Conservation (phyloP, 2,888 invertebrate species). For the Diplazon laetatorius region DNA sequence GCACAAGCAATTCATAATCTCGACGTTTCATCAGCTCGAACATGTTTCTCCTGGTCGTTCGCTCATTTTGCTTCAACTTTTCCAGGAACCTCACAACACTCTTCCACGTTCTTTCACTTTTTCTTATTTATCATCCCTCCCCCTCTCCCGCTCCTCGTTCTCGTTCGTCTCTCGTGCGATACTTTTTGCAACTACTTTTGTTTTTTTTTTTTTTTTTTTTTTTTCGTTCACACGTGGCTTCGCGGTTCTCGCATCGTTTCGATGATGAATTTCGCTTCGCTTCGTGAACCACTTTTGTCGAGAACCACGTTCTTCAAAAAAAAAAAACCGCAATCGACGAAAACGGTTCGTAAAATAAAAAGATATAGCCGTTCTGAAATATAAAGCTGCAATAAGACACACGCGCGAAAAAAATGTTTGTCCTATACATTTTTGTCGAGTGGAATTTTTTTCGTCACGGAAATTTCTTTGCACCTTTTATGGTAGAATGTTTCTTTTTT, state of each 20-base stretch:
- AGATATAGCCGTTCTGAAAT: conserved; percentile 42
- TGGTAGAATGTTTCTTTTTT: no score
- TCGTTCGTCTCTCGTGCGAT: conserved; percentile 3
- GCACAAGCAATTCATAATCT: conserved; percentile 74
- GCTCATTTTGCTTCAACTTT: conserved; percentile 56
- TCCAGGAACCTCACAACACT: conserved; percentile 51
- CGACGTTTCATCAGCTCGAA: conserved; percentile 72
- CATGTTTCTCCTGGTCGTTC: conserved; percentile 63
- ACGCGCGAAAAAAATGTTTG: neutral
- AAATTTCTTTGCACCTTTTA: conserved; percentile 19
- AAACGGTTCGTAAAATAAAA: no score
- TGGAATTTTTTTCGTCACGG: conserved; percentile 38
- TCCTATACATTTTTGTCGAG: conserved; percentile 37
- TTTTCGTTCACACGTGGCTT: conserved; percentile 1
- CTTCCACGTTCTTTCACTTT: conserved; percentile 61
- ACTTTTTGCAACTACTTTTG: conserved; percentile 39
- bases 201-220: no score
- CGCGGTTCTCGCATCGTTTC: conserved; percentile 72
- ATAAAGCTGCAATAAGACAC: conserved; percentile 37
- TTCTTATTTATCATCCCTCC: conserved; percentile 56
- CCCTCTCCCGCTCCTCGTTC: conserved; percentile 10
- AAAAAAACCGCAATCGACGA: no score
- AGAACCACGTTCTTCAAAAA: no score
- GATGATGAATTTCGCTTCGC: conserved; percentile 75
- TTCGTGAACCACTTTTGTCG: conserved; percentile 67